A percentile compares a stretch with the other conserved stretches of the same genome.
Evolutionary conservation across 2,888 invertebrate species (phyloP).

Genomic region (Acanthosepion pharaonis): DNA sequence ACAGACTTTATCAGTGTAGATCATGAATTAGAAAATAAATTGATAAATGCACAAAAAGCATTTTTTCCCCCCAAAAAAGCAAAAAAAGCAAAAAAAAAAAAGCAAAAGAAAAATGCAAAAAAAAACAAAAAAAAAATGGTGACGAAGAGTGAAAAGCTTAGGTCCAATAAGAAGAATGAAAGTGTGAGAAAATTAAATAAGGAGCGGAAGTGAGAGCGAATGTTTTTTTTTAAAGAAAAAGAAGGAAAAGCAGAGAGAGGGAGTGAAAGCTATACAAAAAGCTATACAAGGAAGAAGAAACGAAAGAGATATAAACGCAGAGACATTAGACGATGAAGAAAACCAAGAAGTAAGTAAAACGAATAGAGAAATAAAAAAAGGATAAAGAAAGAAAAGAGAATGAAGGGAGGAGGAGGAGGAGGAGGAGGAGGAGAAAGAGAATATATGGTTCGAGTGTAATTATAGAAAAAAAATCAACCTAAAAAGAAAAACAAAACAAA

Average conservation of each 20-base stretch:
- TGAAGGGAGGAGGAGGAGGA: no score
- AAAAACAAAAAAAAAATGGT: not conserved
- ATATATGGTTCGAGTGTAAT: not conserved
- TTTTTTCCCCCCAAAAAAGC: no score
- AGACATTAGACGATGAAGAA: not conserved
- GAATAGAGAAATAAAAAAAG: not conserved
- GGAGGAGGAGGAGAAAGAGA: no score
- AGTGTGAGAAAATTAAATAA: not conserved
- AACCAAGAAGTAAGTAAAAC: not conserved
- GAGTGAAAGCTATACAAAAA: not conserved
- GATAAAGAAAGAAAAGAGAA: not conserved
- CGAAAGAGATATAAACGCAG: not conserved
- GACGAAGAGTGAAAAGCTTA: not conserved
- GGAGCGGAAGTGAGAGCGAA: slow-evolving; percentile 45
- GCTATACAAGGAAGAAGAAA: not conserved
- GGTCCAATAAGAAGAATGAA: not conserved
- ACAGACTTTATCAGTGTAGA: no score
- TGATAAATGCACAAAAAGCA: no score
- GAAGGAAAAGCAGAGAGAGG: not conserved
- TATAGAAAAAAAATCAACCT: not conserved
- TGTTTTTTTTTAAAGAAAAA: not conserved
- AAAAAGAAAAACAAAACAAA: not conserved
- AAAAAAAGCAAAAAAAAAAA: no score
- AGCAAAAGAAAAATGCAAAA: no score
- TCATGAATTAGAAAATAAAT: no score